Evolutionary conservation across 2,797 vertebrate species (phyloP).

Genomic region (Lophius americanus): DNA sequence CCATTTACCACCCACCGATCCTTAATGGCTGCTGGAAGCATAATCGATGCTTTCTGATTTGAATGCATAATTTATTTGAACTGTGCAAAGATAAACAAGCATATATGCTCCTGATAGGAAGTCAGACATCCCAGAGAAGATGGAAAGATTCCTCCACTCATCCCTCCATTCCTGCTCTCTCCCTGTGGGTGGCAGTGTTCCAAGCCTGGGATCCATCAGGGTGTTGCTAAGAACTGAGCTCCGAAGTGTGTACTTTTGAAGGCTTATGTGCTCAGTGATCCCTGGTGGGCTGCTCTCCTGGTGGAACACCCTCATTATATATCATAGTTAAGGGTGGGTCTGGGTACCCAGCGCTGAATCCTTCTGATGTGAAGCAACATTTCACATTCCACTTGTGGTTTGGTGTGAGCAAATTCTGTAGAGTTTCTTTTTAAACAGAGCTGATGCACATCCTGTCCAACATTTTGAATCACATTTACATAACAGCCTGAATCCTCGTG

Average conservation of each 20-base stretch:
- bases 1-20: constrained; percentile 34
- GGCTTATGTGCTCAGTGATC: constrained; percentile 42
- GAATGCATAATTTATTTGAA: constrained; percentile 10
- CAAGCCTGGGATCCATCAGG: constrained; percentile 24
- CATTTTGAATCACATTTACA: constrained; percentile 6
- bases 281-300: constrained; percentile 23
- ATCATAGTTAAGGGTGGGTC: constrained; percentile 11
- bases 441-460: neutral
- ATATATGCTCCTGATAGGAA: constrained; percentile 2
- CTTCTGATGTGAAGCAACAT: neutral
- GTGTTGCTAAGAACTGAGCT: constrained; percentile 1
- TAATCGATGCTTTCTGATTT: constrained; percentile 5
- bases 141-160: neutral
- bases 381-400: constrained; percentile 13
- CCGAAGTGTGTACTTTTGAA: constrained; percentile 21
- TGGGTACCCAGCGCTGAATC: constrained; percentile 8
- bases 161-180: constrained; percentile 40
- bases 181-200: constrained; percentile 72
- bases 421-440: constrained; percentile 1
- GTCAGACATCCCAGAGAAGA: constrained; percentile 3
- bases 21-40: constrained; percentile 30
- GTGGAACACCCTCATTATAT: constrained; percentile 14
- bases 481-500: constrained; percentile 14
- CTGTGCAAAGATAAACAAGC: neutral
- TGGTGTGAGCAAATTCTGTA: neutral